These are phyloP conservation scores for Aplocera efformata DNA, from an alignment of 2,888 invertebrate genomes.

Conservation along the genomic window DNA sequence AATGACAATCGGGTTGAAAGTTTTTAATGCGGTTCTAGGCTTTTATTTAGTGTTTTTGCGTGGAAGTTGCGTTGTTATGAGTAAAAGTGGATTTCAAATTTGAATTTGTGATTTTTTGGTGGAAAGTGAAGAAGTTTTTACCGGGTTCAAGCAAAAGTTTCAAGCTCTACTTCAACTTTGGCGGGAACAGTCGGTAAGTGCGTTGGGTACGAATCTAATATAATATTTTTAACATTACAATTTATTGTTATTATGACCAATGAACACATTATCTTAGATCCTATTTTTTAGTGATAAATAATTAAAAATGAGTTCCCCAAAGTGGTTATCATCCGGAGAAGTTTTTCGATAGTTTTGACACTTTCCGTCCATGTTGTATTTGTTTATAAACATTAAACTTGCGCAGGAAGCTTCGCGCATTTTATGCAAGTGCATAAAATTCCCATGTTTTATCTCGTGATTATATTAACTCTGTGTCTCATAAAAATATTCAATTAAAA, in stretches of 20 bases:
- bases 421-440: too few relatives aligned
- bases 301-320: too few relatives aligned
- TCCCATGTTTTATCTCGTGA: too few relatives aligned
- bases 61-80: constrained; percentile 3
- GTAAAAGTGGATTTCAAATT: constrained; percentile 13
- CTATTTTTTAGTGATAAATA: too few relatives aligned
- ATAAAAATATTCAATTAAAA: too few relatives aligned
- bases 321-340: too few relatives aligned
- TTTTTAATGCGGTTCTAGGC: constrained; percentile 9
- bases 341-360: constrained; percentile 7
- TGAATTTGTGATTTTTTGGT: constrained; percentile 1
- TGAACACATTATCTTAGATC: too few relatives aligned
- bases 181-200: constrained; percentile 13
- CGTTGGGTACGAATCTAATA: too few relatives aligned
- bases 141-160: not conserved
- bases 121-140: not conserved
- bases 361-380: constrained; percentile 12
- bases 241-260: too few relatives aligned
- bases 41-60: constrained; percentile 9
- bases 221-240: too few relatives aligned
- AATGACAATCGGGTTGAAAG: constrained; percentile 30
- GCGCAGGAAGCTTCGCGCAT: too few relatives aligned
- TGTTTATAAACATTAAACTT: constrained; percentile 12
- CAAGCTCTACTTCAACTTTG: not conserved
- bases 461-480: too few relatives aligned